Evolutionary conservation across 1,140 invertebrate genomes (phyloP).

Genomic region (Oryzaephilus surinamensis): DNA sequence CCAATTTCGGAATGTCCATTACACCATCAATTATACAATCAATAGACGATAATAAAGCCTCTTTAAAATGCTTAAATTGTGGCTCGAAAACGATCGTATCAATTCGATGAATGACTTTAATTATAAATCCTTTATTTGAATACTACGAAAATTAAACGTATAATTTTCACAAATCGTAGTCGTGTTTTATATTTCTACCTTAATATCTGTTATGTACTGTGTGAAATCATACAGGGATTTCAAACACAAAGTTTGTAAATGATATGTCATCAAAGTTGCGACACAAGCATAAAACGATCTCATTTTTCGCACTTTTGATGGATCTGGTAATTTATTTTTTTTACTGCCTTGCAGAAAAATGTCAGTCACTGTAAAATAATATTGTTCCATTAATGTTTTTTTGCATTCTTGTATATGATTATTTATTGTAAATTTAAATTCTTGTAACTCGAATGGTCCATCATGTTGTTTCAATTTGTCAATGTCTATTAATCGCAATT

Average conservation of each 20-base stretch:
- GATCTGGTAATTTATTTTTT: slow-evolving; percentile 60
- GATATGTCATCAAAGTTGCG: slow-evolving; percentile 74
- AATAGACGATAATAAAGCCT: slow-evolving; percentile 58
- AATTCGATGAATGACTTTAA: slow-evolving; percentile 57
- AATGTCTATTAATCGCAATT: slow-evolving; percentile 37
- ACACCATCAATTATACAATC: slow-evolving; percentile 62
- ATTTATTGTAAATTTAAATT: slow-evolving; percentile 46
- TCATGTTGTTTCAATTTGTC: slow-evolving; percentile 41
- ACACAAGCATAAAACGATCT: slow-evolving; percentile 75
- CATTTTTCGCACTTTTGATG: slow-evolving; percentile 51
- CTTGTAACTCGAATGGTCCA: slow-evolving; percentile 49
- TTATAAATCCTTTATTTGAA: slow-evolving; percentile 61
- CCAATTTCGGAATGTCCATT: slow-evolving; percentile 58
- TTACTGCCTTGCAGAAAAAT: slow-evolving; percentile 61
- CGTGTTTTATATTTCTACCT: slow-evolving; percentile 40
- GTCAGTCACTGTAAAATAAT: slow-evolving; percentile 51
- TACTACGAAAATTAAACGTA: slow-evolving; percentile 41
- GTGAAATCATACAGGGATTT: slow-evolving; percentile 70
- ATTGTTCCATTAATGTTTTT: slow-evolving; percentile 43
- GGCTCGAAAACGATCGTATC: slow-evolving; percentile 68
- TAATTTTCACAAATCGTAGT: neutral
- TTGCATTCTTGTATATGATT: slow-evolving; percentile 48
- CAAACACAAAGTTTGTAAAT: slow-evolving; percentile 69
- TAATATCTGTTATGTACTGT: slow-evolving; percentile 61
- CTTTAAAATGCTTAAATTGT: slow-evolving; percentile 60